These are phyloP conservation scores for Nyctibius bracteatus DNA, from an alignment of 2,113 vertebrate species.

Conservation along the genomic window DNA sequence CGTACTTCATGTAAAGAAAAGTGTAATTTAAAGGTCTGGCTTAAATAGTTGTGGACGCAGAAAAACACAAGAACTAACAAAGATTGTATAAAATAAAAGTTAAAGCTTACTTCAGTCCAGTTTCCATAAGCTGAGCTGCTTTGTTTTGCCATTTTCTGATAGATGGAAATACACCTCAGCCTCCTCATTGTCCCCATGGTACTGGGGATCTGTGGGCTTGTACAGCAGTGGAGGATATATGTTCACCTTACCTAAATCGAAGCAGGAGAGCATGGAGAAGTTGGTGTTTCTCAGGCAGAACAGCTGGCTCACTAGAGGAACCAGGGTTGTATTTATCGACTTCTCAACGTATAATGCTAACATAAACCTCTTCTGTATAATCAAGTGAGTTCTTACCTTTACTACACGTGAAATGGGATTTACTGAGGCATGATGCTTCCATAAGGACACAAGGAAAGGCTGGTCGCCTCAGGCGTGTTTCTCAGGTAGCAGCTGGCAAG, in stretches of 20 bases:
- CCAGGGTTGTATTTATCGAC: slow-evolving; percentile 68
- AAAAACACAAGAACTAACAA: not conserved
- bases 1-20: not conserved
- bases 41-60: not conserved
- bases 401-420: not conserved
- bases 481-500: not conserved
- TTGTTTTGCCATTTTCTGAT: not conserved
- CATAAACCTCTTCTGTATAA: slow-evolving; percentile 69
- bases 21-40: not conserved
- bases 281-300: slow-evolving; percentile 51
- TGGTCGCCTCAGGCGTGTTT: not conserved
- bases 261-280: slow-evolving; percentile 37
- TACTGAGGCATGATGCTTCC: not conserved
- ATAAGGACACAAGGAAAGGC: not conserved
- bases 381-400: slow-evolving; percentile 63
- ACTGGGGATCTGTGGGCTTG: slow-evolving; percentile 61
- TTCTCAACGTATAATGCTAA: slow-evolving; percentile 74
- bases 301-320: slow-evolving; percentile 67
- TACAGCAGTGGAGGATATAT: slow-evolving; percentile 57
- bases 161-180: slow-evolving; percentile 55
- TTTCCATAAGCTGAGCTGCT: not conserved
- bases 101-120: not conserved
- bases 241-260: slow-evolving; percentile 64
- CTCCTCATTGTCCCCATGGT: not conserved
- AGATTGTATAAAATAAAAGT: not conserved